Base-by-base conservation (phyloP, 1,140 invertebrate species). In the Ips typographus region DNA sequence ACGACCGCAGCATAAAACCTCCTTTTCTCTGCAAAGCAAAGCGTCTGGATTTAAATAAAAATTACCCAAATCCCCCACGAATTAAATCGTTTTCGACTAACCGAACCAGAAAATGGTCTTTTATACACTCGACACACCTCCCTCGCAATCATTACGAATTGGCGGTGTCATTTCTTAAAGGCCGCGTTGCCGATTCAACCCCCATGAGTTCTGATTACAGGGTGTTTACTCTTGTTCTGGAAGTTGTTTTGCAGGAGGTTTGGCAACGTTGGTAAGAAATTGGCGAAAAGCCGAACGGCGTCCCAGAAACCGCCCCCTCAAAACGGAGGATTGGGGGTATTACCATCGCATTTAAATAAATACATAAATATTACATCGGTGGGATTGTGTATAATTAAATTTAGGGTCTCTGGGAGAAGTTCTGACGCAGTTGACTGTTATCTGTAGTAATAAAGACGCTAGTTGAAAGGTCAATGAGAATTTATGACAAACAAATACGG, bases 281-380 rank as follows among this genome's bases (percentile, higher is more conserved):
- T 58, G 55, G 43, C 61, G 44, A 42, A 52, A 47, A 42, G 60
- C 62, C 65, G 64, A 70, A 56, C 55, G 68, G 55, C 59, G 61
- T 56, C 51, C 52, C 68, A 58, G 43, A 58, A 59, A 64, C 63
- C 56, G 44, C 59, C 67, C 22, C 71, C 74, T 69, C 71, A 62
- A 68, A 72, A 69, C 51, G 55, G 55, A 22, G 61, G 57, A 62
- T 65, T 56, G 53, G 55, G 71, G 69, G 77, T 75, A 79, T 79
- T 79, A 80, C 79, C 79, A 80, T 79, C 75, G 75, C 77, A 80
- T 80, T 79, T 80, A 79, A 80, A 80, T 80, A 80, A 80, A 80
- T 80, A 80, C 79, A 80, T 80, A 80, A 80, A 80, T 80, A 80
- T 80, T 77, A 80, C 78, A 80, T 80, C 79, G 75, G 75, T 71